Evolutionary conservation across 2,888 invertebrate genomes (phyloP).

Genomic region (Alloplasta piceator): DNA sequence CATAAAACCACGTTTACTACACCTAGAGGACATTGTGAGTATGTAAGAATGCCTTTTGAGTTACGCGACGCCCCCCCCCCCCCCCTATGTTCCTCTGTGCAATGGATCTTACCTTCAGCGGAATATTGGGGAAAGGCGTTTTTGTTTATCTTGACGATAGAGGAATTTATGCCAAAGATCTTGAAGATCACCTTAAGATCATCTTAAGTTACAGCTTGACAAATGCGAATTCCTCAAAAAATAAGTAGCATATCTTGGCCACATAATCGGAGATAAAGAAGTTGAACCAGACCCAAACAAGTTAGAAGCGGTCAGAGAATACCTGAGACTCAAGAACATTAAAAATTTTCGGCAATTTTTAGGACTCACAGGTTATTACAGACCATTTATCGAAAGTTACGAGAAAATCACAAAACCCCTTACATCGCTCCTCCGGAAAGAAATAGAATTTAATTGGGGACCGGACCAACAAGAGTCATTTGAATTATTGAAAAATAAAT

Average conservation of each 20-base stretch:
- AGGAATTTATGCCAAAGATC: conserved; percentile 34
- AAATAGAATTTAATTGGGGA: conserved; percentile 34
- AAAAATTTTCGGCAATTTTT: conserved; percentile 39
- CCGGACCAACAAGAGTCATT: conserved; percentile 40
- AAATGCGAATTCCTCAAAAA: conserved; percentile 46
- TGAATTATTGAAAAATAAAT: conserved; percentile 27
- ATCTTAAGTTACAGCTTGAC: conserved; percentile 29
- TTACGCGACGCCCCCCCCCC: conserved; percentile 75
- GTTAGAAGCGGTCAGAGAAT: conserved; percentile 28
- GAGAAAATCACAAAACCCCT: conserved; percentile 36
- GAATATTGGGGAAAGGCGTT: too few species aligned
- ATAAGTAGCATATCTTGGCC: conserved; percentile 46
- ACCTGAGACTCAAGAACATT: conserved; percentile 34
- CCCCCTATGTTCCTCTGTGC: conserved; percentile 75
- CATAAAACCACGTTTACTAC: conserved; percentile 70
- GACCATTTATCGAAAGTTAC: conserved; percentile 43
- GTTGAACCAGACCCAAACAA: conserved; percentile 37
- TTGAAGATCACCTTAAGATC: too few species aligned
- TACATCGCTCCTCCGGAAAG: conserved; percentile 29
- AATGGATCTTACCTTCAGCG: conserved; percentile 76
- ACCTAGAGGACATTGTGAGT: conserved; percentile 69
- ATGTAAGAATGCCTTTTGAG: conserved; percentile 73
- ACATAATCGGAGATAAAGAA: conserved; percentile 31
- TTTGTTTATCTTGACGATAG: conserved; percentile 5
- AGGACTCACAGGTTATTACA: conserved; percentile 48